Evolutionary conservation across 2,113 vertebrate genomes (phyloP).

Genomic region (Alethe diademata): DNA sequence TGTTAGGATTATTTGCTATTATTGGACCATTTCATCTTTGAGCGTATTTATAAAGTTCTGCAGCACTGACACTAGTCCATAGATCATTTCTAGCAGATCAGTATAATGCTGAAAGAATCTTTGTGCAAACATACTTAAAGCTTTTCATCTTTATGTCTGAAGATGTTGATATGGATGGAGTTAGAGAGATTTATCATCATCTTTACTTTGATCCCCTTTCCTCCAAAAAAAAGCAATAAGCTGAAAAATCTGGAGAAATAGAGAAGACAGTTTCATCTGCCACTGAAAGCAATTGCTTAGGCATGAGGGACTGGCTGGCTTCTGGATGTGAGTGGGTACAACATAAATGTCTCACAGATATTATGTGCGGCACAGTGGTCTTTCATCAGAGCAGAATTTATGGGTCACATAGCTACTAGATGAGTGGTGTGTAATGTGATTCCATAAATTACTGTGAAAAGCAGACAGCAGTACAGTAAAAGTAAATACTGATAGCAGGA

Average conservation of each 20-base stretch:
- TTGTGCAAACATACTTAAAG: conserved; percentile 9
- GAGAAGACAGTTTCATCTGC: neutral
- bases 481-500: neutral
- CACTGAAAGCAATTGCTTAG: neutral
- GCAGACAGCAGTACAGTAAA: neutral
- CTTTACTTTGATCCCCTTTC: neutral
- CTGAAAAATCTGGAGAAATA: neutral
- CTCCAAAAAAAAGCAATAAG: neutral
- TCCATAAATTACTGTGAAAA: neutral
- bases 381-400: neutral
- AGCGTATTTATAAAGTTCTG: neutral
- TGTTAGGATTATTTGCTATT: conserved; percentile 1
- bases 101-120: neutral
- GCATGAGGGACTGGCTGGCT: neutral
- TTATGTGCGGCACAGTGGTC: neutral
- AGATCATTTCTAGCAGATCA: neutral
- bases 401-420: neutral
- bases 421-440: neutral
- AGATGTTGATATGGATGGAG: neutral
- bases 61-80: neutral
- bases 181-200: neutral
- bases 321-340: neutral
- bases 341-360: neutral
- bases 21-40: neutral
- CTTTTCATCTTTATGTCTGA: neutral